These are phyloP conservation scores for Ptyas mucosa DNA, from an alignment of 2,113 vertebrate genomes.

Conservation along the genomic window DNA sequence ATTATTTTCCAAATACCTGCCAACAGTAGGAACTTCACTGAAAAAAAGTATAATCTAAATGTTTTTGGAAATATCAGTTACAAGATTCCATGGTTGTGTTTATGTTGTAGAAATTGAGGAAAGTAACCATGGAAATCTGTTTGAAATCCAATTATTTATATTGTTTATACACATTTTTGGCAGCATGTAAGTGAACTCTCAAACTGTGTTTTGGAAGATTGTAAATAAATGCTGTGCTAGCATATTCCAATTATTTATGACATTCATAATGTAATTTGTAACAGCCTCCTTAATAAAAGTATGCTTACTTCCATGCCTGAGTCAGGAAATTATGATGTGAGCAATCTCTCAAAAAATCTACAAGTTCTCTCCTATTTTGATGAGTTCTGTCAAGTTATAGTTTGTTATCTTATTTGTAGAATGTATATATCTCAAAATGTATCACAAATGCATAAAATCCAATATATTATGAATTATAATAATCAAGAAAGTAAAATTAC, in stretches of 20 bases:
- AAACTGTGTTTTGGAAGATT: neutral
- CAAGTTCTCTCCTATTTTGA: neutral
- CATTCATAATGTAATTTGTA: neutral
- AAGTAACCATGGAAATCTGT: neutral
- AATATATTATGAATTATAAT: neutral
- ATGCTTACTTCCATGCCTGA: neutral
- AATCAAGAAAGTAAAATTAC: neutral
- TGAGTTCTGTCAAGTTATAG: neutral
- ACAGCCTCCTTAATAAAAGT: neutral
- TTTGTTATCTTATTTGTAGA: neutral
- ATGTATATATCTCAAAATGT: neutral
- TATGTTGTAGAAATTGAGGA: neutral
- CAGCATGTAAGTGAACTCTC: neutral
- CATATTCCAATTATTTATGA: neutral
- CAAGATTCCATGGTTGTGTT: neutral
- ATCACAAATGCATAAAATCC: neutral
- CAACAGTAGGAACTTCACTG: neutral
- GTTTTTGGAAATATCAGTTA: fast-evolving
- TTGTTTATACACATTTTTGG: neutral
- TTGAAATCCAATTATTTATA: neutral
- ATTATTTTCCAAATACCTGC: neutral
- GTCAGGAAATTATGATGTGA: neutral
- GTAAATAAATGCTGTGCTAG: neutral
- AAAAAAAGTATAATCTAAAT: neutral
- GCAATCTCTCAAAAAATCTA: neutral